Evolutionary conservation across 2,797 vertebrate species (phyloP).

Genomic region (Sebastiscus tertius): DNA sequence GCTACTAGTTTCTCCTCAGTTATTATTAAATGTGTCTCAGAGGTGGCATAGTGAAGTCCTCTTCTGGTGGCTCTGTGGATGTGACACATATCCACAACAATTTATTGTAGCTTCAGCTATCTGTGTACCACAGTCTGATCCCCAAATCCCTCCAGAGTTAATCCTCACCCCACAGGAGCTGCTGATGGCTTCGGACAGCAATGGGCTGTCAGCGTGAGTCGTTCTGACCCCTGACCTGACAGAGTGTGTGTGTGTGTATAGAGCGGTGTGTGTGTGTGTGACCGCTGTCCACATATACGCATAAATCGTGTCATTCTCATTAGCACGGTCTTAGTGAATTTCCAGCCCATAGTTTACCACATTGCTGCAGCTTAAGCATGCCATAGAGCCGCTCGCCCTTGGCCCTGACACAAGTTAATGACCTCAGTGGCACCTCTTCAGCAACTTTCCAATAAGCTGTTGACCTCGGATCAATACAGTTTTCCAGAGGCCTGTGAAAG

Average conservation of each 20-base stretch:
- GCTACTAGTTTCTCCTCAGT: constrained; percentile 10
- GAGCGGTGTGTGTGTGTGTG: not conserved
- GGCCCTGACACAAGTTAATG: constrained; percentile 34
- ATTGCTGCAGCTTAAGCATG: constrained; percentile 12
- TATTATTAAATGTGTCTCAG: constrained; percentile 17
- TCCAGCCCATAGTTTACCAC: constrained; percentile 35
- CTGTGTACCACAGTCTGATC: constrained; percentile 35
- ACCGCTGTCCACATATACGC: not conserved
- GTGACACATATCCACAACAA: constrained; percentile 43
- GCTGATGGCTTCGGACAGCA: constrained; percentile 40
- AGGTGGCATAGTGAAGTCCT: not conserved
- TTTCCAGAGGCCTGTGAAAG: constrained; percentile 39
- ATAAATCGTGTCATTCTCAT: constrained; percentile 58
- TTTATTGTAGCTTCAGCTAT: constrained; percentile 48
- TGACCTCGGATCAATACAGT: constrained; percentile 46
- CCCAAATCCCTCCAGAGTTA: constrained; percentile 42
- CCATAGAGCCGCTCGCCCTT: not conserved
- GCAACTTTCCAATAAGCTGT: constrained; percentile 66
- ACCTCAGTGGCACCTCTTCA: constrained; percentile 64
- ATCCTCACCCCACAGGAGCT: constrained; percentile 31
- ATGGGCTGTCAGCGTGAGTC: constrained; percentile 35
- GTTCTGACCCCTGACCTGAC: constrained; percentile 40
- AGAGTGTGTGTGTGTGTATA: not conserved
- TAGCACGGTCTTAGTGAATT: constrained; percentile 61
- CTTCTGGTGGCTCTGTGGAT: constrained; percentile 3